Conservation (phyloP, 2,113 vertebrate genomes). For the Pagrus major region DNA sequence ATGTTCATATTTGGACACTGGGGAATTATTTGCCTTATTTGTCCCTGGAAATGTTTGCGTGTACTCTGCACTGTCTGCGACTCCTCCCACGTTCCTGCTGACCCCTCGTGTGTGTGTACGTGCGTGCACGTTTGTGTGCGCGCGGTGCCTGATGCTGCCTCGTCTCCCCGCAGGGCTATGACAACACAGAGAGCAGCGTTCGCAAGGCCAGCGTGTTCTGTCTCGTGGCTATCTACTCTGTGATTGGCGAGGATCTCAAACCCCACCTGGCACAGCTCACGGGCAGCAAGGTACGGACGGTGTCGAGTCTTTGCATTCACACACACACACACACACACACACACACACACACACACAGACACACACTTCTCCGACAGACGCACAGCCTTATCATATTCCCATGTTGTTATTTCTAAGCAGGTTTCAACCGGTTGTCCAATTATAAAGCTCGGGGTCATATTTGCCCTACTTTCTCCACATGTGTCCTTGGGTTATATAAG, state of each 20-base stretch:
- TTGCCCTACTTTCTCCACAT: constrained; percentile 26
- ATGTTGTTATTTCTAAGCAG: constrained; percentile 47
- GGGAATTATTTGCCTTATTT: constrained; percentile 75
- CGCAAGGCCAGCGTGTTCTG: constrained; percentile 99
- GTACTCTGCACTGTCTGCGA: constrained; percentile 52
- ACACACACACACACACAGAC: constrained; percentile 23
- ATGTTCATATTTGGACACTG: constrained; percentile 71
- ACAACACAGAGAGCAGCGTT: constrained; percentile 98
- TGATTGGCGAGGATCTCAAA: constrained; percentile 98
- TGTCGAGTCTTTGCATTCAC: background rate
- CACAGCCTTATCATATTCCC: constrained; percentile 65
- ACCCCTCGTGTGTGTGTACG: constrained; percentile 19
- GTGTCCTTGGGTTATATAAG: constrained; percentile 62
- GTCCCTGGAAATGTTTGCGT: constrained; percentile 75
- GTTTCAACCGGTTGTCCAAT: constrained; percentile 30
- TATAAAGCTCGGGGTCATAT: constrained; percentile 23
- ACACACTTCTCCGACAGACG: constrained; percentile 29
- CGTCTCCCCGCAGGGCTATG: constrained; percentile 90
- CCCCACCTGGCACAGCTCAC: constrained; percentile 98
- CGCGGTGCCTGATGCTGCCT: constrained; percentile 18
- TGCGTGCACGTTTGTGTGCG: background rate
- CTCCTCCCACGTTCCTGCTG: constrained; percentile 50
- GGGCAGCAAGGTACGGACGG: constrained; percentile 85
- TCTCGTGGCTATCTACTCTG: constrained; percentile 97
- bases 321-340: background rate